Base-by-base conservation (phyloP, 2,797 vertebrate genomes). In the Sarcophilus harrisii region DNA sequence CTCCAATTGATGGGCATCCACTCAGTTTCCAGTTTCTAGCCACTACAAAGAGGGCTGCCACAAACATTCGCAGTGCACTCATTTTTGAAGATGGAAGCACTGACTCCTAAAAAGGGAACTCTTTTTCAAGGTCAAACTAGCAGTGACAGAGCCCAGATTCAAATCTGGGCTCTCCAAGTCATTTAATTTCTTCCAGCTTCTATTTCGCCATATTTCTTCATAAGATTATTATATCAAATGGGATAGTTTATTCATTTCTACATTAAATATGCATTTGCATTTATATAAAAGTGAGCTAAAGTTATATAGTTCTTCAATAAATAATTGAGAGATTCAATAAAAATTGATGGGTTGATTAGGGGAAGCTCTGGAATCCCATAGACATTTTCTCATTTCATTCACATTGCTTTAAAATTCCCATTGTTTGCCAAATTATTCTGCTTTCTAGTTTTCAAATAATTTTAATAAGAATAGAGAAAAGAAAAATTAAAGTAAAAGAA, bases 381-480 rank as follows among this genome's bases (percentile, higher is more conserved):
- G 18, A 92, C 3, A 52, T 66, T 93, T 32, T 87, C 57, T 45
- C 18, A 90, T 27, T 21, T 73, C 49, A 27, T 87, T 93, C 60
- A 91, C 81, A 14, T 45, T 91, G 58, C 18, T 59, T 45, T 55
- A 66, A 55, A 89, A n/a, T 30, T 5, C 4, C 45, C 90, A 93
- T 3, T 30, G 5, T 92, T 95, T 58, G 4, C 90, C 3, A 96
- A 38, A 94, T 2, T 57, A 52, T 29, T 91, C 66, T 92, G 58
- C 89, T 93, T 27, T 66, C 90, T 14, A 45, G 21, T 21, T 4
- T 73, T n/a, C 1, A 24, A 8, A 0, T 95, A 29, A 91, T 32
- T 90, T 16, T 52, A 32, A 11, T 94, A 45, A 92, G 90, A 95
- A 96, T 94, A 4, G 3, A 94, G 92, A 90, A 5, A 30, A 96